Percentiles rank a stretch among this genome's conserved stretches.
phyloP scores from a whole-genome alignment of 2,888 invertebrate genomes.

The Zele albiditarsus region DNA sequence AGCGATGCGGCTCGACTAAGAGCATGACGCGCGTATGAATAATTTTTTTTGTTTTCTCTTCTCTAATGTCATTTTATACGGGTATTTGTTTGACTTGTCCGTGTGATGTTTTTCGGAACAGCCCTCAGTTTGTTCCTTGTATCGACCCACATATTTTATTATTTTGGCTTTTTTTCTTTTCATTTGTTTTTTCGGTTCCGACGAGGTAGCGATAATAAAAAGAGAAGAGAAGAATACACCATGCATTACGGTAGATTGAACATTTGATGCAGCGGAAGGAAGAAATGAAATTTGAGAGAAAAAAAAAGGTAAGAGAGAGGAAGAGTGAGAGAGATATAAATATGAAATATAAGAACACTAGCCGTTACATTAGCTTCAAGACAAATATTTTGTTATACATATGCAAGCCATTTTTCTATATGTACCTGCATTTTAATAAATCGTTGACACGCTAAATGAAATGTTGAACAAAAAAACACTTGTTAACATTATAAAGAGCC shows the following conservation, averaged over 20 bases:
- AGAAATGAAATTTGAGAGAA: not conserved
- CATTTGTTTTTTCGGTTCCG: not conserved
- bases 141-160: slow-evolving; percentile 15
- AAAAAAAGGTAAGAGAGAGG: not conserved
- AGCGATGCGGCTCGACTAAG: not conserved
- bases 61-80: slow-evolving; percentile 28
- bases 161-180: not conserved
- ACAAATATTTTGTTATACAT: slow-evolving; percentile 53
- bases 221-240: not conserved
- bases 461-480: slow-evolving; percentile 41
- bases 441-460: slow-evolving; percentile 52
- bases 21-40: not conserved
- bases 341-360: slow-evolving; percentile 37
- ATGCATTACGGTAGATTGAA: slow-evolving; percentile 14
- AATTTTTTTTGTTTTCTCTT: not conserved
- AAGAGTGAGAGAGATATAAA: not conserved
- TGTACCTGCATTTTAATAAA: slow-evolving; percentile 54
- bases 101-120: slow-evolving; percentile 24
- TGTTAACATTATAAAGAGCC: slow-evolving; percentile 52
- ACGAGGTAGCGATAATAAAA: not conserved
- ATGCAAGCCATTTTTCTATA: slow-evolving; percentile 56
- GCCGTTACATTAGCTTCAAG: slow-evolving; percentile 51
- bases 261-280: not conserved
- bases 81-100: slow-evolving; percentile 13
- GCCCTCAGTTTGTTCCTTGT: slow-evolving; percentile 6